Conservation (phyloP, 2,888 invertebrate genomes). For the Branchipolynoe longqiensis region DNA sequence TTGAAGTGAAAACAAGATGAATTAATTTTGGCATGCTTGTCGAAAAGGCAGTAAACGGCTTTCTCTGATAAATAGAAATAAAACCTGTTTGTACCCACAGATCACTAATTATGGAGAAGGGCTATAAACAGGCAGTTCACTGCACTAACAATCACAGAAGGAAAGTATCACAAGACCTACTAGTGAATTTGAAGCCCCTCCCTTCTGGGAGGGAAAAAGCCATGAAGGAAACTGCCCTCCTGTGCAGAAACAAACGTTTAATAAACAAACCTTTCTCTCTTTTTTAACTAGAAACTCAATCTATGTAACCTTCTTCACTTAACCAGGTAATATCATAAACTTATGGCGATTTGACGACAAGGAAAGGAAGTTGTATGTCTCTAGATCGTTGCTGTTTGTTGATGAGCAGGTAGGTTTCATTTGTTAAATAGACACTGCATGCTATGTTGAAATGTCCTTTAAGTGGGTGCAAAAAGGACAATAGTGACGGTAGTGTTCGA, state of each 20-base stretch:
- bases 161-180: too few relatives aligned
- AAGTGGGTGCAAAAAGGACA: too few relatives aligned
- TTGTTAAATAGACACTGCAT: not conserved
- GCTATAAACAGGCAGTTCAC: too few relatives aligned
- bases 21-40: too few relatives aligned
- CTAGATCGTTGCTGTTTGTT: slow-evolving; percentile 77
- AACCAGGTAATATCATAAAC: slow-evolving; percentile 77
- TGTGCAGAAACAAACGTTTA: not conserved
- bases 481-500: not conserved
- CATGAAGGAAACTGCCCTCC: not conserved
- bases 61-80: too few relatives aligned
- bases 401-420: slow-evolving; percentile 69
- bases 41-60: too few relatives aligned
- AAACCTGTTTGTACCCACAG: too few relatives aligned
- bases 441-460: too few relatives aligned
- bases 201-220: not conserved
- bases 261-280: not conserved
- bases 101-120: too few relatives aligned
- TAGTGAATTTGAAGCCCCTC: too few relatives aligned
- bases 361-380: slow-evolving; percentile 74
- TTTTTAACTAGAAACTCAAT: not conserved
- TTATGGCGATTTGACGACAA: slow-evolving; percentile 77
- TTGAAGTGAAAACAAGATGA: too few relatives aligned
- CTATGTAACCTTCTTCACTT: slow-evolving; percentile 11
- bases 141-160: too few relatives aligned